Percentiles rank a stretch among this genome's conserved stretches.
Conservation (phyloP, 2,113 vertebrate species). For the Neopipo cinnamomea region DNA sequence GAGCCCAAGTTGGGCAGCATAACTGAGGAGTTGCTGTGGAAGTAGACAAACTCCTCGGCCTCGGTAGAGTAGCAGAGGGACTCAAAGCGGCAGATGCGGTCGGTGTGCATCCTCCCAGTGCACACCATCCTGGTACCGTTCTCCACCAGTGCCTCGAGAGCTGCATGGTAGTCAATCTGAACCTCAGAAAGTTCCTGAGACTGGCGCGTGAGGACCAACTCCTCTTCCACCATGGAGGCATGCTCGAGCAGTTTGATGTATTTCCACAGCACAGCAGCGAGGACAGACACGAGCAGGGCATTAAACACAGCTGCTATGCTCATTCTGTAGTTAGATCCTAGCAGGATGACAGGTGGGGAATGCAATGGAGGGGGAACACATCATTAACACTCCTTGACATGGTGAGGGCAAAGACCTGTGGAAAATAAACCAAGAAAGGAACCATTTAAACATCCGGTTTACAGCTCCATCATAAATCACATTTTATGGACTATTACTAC, state of each 20-base stretch:
- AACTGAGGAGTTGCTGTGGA: slow-evolving; percentile 90
- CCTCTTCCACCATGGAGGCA: slow-evolving; percentile 85
- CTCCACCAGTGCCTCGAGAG: slow-evolving; percentile 85
- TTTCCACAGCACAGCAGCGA: slow-evolving; percentile 94
- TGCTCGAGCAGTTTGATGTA: slow-evolving; percentile 87
- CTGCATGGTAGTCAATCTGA: slow-evolving; percentile 87
- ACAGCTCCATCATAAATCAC: neutral
- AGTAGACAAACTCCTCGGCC: slow-evolving; percentile 95
- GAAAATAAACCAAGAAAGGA: slow-evolving; percentile 3
- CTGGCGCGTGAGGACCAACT: slow-evolving; percentile 80
- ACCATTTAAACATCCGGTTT: neutral
- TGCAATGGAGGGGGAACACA: slow-evolving; percentile 34
- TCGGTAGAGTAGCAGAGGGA: slow-evolving; percentile 94
- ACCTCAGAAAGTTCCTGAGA: slow-evolving; percentile 81
- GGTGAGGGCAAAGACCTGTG: slow-evolving; percentile 41
- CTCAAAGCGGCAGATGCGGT: slow-evolving; percentile 94
- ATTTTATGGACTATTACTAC: neutral
- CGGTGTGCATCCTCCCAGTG: slow-evolving; percentile 94
- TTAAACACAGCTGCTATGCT: slow-evolving; percentile 89
- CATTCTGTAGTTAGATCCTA: slow-evolving; percentile 84
- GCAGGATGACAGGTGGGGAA: slow-evolving; percentile 65
- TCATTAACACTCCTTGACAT: slow-evolving; percentile 52
- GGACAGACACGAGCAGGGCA: slow-evolving; percentile 88
- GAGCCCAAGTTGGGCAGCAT: slow-evolving; percentile 96
- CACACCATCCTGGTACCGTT: slow-evolving; percentile 95